phyloP scores from a whole-genome alignment of 30 jellyfish, hydroid and myxozoan species.

The Hydra vulgaris region DNA sequence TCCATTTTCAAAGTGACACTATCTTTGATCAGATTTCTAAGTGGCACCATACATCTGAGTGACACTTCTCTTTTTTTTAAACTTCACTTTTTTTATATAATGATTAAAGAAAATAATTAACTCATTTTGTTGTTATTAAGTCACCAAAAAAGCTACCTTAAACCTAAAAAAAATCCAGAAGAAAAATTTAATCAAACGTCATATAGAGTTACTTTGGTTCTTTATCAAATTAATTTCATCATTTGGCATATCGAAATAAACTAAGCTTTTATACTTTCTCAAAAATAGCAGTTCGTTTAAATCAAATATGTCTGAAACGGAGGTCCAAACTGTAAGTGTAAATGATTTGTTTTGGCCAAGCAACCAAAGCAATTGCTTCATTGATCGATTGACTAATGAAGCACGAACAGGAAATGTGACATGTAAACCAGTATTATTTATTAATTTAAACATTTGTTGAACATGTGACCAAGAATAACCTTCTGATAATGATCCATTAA shows the following conservation, averaged over 20 bases:
- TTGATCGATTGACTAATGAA: slow-evolving; percentile 48
- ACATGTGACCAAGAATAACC: slow-evolving; percentile 88
- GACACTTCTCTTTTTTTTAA: too few relatives aligned
- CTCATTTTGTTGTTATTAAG: too few relatives aligned
- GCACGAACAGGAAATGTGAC: slow-evolving; percentile 94
- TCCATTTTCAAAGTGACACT: too few relatives aligned
- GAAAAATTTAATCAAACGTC: too few relatives aligned
- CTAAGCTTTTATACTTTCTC: slow-evolving; percentile 35
- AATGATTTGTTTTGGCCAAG: slow-evolving; percentile 24
- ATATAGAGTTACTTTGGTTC: too few relatives aligned
- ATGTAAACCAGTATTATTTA: slow-evolving; percentile 22
- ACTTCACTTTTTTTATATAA: too few relatives aligned
- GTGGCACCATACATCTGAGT: too few relatives aligned
- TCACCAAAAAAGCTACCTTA: too few relatives aligned
- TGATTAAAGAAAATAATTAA: too few relatives aligned
- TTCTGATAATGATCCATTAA: slow-evolving; percentile 4
- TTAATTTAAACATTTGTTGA: slow-evolving; percentile 32
- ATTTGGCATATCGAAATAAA: slow-evolving; percentile 70
- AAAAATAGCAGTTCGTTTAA: slow-evolving; percentile 33
- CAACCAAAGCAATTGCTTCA: slow-evolving; percentile 62
- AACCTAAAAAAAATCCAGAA: too few relatives aligned
- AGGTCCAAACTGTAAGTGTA: slow-evolving; percentile 81
- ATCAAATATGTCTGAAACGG: slow-evolving; percentile 45
- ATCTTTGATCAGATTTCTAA: too few relatives aligned
- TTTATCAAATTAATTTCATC: slow-evolving; percentile 7